Base-by-base conservation (phyloP, 2,113 vertebrate species). In the Eulemur macaco region DNA sequence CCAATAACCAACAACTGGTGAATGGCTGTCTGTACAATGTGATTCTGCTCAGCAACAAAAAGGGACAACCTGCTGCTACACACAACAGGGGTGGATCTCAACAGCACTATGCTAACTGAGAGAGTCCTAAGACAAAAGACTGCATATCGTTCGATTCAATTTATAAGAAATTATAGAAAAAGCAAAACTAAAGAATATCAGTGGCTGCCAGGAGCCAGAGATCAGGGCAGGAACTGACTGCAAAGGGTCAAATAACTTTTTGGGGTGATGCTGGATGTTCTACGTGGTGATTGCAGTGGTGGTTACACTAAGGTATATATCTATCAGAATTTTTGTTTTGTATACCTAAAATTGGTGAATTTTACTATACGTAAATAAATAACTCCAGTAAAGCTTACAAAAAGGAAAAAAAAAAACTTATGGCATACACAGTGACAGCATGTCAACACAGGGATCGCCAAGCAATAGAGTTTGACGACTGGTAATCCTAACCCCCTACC, bases 401-500 rank as follows among this genome's bases (percentile, higher is more conserved):
- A 45, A 86, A 56, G 37, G 1, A 71, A 71, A 39, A 86, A 29
- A 29, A 52, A 5, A 12, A 31, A 5, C 20, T 66, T 15, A 42
- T 31, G 42, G 42, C 8, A 15, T 3, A 18, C 42, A 47, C 73
- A 47, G 42, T 47, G 73, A 47, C 6, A 73, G 39, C 25, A 15
- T 96, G 8, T 98, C 98, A 89, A 89, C 98, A 99, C 60, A 96
- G 97, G 17, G 97, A 98, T 8, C 95, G 73, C 13, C 54, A 39
- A 47, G 96, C 84, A 7, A 98, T 96, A 13, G 98, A 98, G 39
- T 97, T 96, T 60, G 98, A 96, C 14, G 98, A 45, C 93, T 97
- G 82, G 98, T 98, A 23, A 98, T 98, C 94, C 98, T 47, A 98
- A 98, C 76, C 98, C 98, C 20, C 98, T 99, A 87, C 98, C 99